Percentiles rank a stretch among this genome's conserved stretches.
Conservation (phyloP, 2,797 vertebrate species). For the Darevskia nairensis region DNA sequence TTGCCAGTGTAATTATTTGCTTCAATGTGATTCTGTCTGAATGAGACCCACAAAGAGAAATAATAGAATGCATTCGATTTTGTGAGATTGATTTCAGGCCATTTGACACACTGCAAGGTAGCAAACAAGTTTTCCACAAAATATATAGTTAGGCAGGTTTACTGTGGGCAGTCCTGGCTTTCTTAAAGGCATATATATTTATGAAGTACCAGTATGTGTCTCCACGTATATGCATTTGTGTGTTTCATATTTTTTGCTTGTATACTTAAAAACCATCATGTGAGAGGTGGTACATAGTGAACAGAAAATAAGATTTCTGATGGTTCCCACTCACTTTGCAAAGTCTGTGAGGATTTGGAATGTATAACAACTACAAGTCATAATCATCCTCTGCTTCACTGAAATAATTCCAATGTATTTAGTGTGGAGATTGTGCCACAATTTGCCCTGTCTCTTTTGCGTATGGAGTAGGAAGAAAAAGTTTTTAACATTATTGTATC, state of each 20-base stretch:
- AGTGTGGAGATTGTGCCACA: not conserved
- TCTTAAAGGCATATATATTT: not conserved
- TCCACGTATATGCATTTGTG: not conserved
- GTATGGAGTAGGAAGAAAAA: not conserved
- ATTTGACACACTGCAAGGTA: not conserved
- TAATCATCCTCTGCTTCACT: too few species aligned
- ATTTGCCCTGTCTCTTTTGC: not conserved
- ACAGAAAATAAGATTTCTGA: not conserved
- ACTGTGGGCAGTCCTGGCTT: not conserved
- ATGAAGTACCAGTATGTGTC: not conserved
- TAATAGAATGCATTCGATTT: not conserved
- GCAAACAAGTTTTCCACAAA: not conserved
- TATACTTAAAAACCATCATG: not conserved
- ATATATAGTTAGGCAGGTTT: not conserved
- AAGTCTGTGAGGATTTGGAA: not conserved
- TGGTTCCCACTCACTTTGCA: not conserved
- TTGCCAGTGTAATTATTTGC: not conserved
- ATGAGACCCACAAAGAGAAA: not conserved
- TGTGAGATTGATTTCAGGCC: not conserved
- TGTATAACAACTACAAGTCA: not conserved
- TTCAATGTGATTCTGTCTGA: not conserved
- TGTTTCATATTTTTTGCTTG: not conserved
- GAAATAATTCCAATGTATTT: not conserved
- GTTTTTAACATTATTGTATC: slow-evolving; percentile 6
- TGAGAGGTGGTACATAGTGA: not conserved